Base-by-base conservation (phyloP, 2,113 vertebrate genomes). In the Otus sunia region DNA sequence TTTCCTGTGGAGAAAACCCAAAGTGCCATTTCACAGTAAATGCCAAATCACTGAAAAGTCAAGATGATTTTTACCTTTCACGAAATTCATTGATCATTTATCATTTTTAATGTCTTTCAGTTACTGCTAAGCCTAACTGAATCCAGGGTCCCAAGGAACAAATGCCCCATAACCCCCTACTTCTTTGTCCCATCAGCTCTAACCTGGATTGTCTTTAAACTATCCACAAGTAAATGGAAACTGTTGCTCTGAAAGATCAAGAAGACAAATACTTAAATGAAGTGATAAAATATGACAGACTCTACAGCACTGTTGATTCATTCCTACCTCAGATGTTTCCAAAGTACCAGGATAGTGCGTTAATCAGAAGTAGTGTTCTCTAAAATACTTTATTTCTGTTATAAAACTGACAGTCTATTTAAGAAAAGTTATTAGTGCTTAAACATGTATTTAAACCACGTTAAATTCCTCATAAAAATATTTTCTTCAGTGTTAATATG, bases 271-370 rank as follows among this genome's bases (percentile, higher is more conserved):
- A 82, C 69, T 76, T 85, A 76, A 72, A 86, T 53, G 47, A 82
- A 91, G 41, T 79, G 45, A 92, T 90, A 90, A 96, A 95, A 66
- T 45, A 88, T 39, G 58, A 80, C 73, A 82, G 58, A 89, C 49
- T 90, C 52, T 89, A 80, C 39, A 88, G 43, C 43, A 75, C 43
- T 75, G 37, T 95, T 93, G 91, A 92, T 95, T 95, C 76, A 88
- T 94, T 95, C 63, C 53, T 86, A 81, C 56, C 71, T 88, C 75
- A 78, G 59, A 90, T 69, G n/a, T 90, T 95, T 96, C 79, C 62
- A 49, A 96, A 93, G 75, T 47, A 82, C 47, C 53, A 88, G 59
- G 66, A 92, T 25, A 95, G 84, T 4, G 4, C 11, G 10, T 95
- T 96, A 93, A 93, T 94, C 82, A 93, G 45, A 76, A 69, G 50